phyloP scores from a whole-genome alignment of 2,888 invertebrate genomes.

The Drosophila maculinotata region DNA sequence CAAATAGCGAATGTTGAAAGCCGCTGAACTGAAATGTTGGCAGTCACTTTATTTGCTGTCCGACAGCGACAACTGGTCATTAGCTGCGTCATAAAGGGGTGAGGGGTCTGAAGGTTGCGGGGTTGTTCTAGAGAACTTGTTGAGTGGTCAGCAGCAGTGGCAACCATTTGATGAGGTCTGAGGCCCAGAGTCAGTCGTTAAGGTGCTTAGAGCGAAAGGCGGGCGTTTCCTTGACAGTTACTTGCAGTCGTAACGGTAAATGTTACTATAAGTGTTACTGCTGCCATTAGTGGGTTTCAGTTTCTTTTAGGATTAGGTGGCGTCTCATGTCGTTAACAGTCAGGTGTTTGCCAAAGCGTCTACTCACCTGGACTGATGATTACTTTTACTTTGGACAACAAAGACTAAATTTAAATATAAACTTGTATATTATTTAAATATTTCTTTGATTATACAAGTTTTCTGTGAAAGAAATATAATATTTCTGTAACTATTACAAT shows the following conservation, averaged over 20 bases:
- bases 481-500: too few relatives aligned
- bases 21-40: constrained; percentile 44
- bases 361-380: not conserved
- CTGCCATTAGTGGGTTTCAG: constrained; percentile 67
- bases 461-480: too few relatives aligned
- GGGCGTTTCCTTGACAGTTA: constrained; percentile 61
- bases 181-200: constrained; percentile 63
- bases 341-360: constrained; percentile 27
- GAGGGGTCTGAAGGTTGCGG: too few relatives aligned
- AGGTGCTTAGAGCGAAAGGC: constrained; percentile 74
- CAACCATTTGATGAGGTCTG: constrained; percentile 38
- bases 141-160: constrained; percentile 59
- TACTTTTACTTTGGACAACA: too few relatives aligned
- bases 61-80: constrained; percentile 68
- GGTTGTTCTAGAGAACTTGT: constrained; percentile 36
- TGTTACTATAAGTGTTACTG: constrained; percentile 33
- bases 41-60: constrained; percentile 73
- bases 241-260: constrained; percentile 7
- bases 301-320: constrained; percentile 57
- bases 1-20: constrained; percentile 56
- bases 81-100: constrained; percentile 33
- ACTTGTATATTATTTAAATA: too few relatives aligned
- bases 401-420: too few relatives aligned
- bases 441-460: too few relatives aligned
- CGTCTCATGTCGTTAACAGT: constrained; percentile 24